A percentile compares a stretch with the other conserved stretches of the same genome.
phyloP scores from a whole-genome alignment of 2,888 invertebrate genomes.

The Dinocampus coccinellae region DNA sequence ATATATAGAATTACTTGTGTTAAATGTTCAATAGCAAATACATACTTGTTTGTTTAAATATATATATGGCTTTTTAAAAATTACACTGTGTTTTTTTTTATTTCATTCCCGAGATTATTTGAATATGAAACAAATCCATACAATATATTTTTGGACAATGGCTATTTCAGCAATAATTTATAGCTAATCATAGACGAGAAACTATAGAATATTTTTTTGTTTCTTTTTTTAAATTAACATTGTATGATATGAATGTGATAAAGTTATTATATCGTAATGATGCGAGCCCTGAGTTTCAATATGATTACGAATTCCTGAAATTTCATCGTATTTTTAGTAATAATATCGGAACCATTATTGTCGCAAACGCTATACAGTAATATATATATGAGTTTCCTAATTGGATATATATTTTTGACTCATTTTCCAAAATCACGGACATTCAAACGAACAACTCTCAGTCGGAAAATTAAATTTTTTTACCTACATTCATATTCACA shows the following conservation, averaged over 20 bases:
- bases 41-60: background rate
- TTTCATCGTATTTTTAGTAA: background rate
- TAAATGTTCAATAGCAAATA: background rate
- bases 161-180: background rate
- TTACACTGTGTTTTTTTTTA: background rate
- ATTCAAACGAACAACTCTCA: constrained; percentile 4
- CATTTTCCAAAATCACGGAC: background rate
- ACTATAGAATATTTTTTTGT: background rate
- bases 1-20: background rate
- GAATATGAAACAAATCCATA: background rate
- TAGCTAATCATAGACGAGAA: background rate
- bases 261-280: background rate
- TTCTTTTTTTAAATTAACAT: background rate
- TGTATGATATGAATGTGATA: background rate
- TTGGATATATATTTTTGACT: background rate
- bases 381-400: background rate
- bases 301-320: background rate
- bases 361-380: background rate
- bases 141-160: background rate
- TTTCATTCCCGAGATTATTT: background rate
- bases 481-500: too few species aligned
- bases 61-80: background rate
- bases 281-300: constrained; percentile 7
- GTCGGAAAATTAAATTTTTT: background rate
- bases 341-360: constrained; percentile 5